phyloP scores from a whole-genome alignment of 1,140 invertebrate genomes.

The Drosophila burlai region DNA sequence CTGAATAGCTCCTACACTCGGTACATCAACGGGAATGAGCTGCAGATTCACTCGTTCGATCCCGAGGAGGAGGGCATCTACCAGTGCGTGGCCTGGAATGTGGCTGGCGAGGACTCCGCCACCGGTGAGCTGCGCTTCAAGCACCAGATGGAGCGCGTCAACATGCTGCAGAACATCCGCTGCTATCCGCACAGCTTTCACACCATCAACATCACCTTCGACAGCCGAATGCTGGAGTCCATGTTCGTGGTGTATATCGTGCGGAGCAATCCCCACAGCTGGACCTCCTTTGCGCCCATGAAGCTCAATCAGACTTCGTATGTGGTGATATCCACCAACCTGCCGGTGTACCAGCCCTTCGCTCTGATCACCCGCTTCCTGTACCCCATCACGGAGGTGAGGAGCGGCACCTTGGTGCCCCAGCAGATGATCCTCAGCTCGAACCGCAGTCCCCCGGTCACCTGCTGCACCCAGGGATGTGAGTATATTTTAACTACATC shows the following conservation, averaged over 20 bases:
- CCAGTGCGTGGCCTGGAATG: conserved; percentile 82
- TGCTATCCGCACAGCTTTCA: conserved; percentile 84
- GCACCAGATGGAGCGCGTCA: conserved; percentile 54
- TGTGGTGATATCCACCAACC: conserved; percentile 72
- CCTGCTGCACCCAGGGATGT: conserved; percentile 83
- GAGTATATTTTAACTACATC: conserved; percentile 38
- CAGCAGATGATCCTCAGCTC: conserved; percentile 77
- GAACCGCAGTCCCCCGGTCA: conserved; percentile 67
- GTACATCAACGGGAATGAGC: conserved; percentile 74
- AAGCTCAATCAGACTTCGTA: conserved; percentile 77
- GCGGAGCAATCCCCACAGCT: conserved; percentile 75
- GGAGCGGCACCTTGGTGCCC: conserved; percentile 36
- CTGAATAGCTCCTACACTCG: conserved; percentile 79
- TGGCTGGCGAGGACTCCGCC: conserved; percentile 76
- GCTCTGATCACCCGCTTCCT: conserved; percentile 76
- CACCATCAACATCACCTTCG: conserved; percentile 81
- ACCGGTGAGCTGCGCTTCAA: conserved; percentile 75
- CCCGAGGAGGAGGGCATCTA: conserved; percentile 82
- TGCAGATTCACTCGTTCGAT: conserved; percentile 79
- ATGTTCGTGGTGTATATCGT: conserved; percentile 82
- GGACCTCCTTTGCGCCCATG: conserved; percentile 73
- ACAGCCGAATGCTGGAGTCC: conserved; percentile 67
- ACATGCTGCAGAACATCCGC: conserved; percentile 77
- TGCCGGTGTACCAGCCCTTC: conserved; percentile 79
- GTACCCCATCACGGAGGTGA: conserved; percentile 65